Base-by-base conservation (phyloP, 2,113 vertebrate genomes). In the Saimiri boliviensis region DNA sequence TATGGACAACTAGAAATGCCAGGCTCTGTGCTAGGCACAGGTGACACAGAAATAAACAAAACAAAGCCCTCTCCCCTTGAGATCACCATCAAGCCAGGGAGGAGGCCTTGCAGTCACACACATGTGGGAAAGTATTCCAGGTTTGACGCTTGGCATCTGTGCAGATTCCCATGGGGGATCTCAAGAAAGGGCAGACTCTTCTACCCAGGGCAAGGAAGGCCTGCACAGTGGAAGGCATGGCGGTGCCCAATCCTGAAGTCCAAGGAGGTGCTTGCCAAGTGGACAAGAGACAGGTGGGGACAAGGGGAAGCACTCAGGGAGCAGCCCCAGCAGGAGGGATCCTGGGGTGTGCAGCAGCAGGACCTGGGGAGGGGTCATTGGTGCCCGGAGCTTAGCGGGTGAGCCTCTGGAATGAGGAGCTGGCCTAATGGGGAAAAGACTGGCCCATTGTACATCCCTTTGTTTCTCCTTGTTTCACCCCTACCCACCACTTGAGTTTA, bases 131-230 rank as follows among this genome's bases (percentile, higher is more conserved):
- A 17, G 25, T 3, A 2, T 27, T 30, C 91, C 70, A 68, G 52
- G 68, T 52, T 23, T 40, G 25, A 40, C 52, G 40, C 63, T 37
- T 30, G 45, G 73, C 25, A 45, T 58, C 42, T 42, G 0, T 7
- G 49, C 0, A 0, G 42, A 60, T 25, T 37, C 20, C 5, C 0
- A 1, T 5, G 0, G 63, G 37, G 73, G 45, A 25, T 16, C 17
- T 13, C 35, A 23, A 11, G 63, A 30, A 25, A 35, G 74, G 11
- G 23, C 49, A 23, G 54, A 17, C 83, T 30, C 37, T 66, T 63
- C 40, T 7, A 11, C 58, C 25, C 45, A 32, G 63, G 54, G 70
- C 76, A 37, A 30, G 74, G 47, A 23, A 23, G 37, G 25, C 3
- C 42, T 80, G 5, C 25, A 10, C 35, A 25, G 25, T 82, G 16